Conservation (phyloP, 2,113 vertebrate genomes). For the Sclerurus mexicanus region DNA sequence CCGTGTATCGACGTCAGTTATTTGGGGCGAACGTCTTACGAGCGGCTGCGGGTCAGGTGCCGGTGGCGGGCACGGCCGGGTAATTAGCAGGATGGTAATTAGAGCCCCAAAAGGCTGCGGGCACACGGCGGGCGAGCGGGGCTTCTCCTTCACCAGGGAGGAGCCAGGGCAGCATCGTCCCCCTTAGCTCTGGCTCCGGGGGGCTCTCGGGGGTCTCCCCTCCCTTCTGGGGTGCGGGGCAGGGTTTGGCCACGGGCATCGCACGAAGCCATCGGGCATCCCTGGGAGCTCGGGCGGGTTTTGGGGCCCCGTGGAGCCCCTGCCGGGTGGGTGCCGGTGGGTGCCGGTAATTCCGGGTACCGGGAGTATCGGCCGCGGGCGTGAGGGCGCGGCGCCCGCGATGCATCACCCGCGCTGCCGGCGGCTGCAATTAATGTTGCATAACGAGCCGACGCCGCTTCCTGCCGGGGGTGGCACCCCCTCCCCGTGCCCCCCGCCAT, state of each 20-base stretch:
- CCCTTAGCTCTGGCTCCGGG: background rate
- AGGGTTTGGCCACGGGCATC: background rate
- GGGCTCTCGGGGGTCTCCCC: background rate
- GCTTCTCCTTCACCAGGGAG: background rate
- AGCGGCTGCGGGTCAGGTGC: constrained; percentile 14
- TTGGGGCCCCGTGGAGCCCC: background rate
- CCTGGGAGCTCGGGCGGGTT: rapidly evolving
- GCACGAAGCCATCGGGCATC: rapidly evolving
- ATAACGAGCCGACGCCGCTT: constrained; percentile 10
- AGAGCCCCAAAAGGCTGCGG: background rate
- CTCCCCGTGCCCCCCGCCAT: background rate
- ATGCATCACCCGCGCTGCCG: constrained; percentile 1
- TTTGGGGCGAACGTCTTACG: background rate
- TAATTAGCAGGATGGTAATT: constrained; percentile 35
- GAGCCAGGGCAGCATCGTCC: background rate
- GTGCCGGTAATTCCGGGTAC: background rate
- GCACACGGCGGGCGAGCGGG: background rate
- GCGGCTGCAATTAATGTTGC: constrained; percentile 44
- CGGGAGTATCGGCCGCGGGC: constrained; percentile 38
- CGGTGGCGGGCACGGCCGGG: background rate
- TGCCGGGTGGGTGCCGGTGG: background rate
- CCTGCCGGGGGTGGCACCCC: constrained; percentile 31
- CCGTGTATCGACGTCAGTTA: background rate
- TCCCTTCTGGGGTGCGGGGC: rapidly evolving
- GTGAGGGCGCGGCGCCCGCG: background rate